Evolutionary conservation across 2,113 vertebrate genomes (phyloP).

Genomic region (Pantherophis guttatus): DNA sequence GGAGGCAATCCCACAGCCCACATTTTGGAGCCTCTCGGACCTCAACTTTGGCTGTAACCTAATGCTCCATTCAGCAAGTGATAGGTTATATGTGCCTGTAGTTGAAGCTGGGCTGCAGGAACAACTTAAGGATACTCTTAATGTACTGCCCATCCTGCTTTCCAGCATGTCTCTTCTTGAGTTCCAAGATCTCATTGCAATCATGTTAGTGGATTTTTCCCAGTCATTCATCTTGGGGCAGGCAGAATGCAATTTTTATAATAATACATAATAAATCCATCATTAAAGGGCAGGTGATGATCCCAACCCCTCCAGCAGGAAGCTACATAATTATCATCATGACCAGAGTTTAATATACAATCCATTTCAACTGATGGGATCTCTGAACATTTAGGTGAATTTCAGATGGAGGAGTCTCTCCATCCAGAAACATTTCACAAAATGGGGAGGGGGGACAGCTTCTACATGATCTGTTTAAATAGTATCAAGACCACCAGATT

Average conservation of each 20-base stretch:
- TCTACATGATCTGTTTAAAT: background rate
- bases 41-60: background rate
- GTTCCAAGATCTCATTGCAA: background rate
- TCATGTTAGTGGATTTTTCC: background rate
- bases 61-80: background rate
- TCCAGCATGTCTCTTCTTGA: background rate
- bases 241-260: background rate
- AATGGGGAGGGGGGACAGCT: background rate
- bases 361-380: background rate
- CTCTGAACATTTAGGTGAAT: background rate
- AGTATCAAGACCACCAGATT: background rate
- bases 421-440: background rate
- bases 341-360: background rate
- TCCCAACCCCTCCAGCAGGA: background rate
- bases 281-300: background rate
- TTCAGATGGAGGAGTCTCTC: background rate
- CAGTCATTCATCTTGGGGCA: background rate
- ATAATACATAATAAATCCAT: background rate
- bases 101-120: background rate
- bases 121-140: background rate
- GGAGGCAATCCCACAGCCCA: background rate
- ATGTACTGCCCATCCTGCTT: background rate
- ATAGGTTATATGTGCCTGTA: background rate
- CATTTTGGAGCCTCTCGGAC: background rate
- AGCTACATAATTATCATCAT: background rate